Percentiles rank a stretch among this genome's conserved stretches.
Evolutionary conservation across 2,113 vertebrate species (phyloP).

Genomic region (Syngnathus scovelli): DNA sequence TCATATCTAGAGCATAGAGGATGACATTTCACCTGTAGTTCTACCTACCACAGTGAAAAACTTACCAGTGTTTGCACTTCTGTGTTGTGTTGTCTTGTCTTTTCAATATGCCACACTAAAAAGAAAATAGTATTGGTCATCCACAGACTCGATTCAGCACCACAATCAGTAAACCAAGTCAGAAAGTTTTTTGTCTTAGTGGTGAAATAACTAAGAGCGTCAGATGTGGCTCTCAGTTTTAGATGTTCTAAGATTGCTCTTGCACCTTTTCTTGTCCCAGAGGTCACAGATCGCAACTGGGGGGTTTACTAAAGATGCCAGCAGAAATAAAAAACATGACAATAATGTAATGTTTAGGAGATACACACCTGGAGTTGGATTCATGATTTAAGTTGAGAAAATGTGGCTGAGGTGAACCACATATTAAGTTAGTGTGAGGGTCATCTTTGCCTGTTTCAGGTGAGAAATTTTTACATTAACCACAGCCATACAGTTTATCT

Average conservation of each 20-base stretch:
- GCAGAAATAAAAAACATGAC: not conserved
- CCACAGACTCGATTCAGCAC: not conserved
- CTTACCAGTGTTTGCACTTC: constrained; percentile 1
- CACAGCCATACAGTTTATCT: not conserved
- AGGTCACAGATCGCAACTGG: constrained; percentile 39
- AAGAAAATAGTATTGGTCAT: not conserved
- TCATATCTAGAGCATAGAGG: not conserved
- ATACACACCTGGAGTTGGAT: not conserved
- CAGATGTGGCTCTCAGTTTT: constrained; percentile 56
- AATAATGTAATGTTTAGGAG: too few relatives aligned
- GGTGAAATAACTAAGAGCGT: constrained; percentile 65
- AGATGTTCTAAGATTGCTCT: constrained; percentile 69
- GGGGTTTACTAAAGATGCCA: constrained; percentile 70
- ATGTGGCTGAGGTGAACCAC: not conserved
- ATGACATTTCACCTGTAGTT: not conserved
- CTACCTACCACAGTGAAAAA: constrained; percentile 5
- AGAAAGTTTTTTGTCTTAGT: constrained; percentile 59
- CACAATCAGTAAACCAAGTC: not conserved
- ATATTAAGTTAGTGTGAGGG: not conserved
- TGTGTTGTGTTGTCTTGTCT: not conserved
- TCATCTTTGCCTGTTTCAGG: not conserved
- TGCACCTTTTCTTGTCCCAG: constrained; percentile 70
- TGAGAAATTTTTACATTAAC: not conserved
- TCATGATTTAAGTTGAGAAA: not conserved
- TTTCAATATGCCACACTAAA: not conserved